Conservation (phyloP, 2,113 vertebrate species). For the Rhea americana region DNA sequence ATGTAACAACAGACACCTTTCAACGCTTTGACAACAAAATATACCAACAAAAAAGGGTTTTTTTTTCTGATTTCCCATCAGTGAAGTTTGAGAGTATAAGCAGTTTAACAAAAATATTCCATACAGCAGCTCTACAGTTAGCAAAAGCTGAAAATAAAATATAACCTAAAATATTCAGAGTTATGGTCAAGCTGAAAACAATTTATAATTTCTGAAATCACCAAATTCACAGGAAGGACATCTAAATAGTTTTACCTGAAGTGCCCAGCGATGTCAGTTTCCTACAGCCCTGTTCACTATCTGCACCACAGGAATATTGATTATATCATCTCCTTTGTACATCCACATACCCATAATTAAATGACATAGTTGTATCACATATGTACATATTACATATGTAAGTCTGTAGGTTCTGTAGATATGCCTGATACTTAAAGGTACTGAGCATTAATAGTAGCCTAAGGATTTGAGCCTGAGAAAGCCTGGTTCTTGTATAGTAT, state of each 20-base stretch:
- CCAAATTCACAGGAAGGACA: background rate
- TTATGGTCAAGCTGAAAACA: background rate
- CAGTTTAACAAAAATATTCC: background rate
- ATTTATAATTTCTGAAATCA: background rate
- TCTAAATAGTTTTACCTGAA: background rate
- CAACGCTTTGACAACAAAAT: background rate
- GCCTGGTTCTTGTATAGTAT: background rate
- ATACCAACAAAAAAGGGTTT: background rate
- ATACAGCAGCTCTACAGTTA: background rate
- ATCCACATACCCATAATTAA: background rate
- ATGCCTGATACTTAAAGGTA: background rate
- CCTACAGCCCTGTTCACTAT: background rate
- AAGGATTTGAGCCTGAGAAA: background rate
- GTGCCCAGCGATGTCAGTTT: background rate
- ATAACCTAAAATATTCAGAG: background rate
- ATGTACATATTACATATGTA: background rate
- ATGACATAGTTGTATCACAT: no score
- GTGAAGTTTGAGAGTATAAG: background rate
- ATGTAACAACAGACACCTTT: background rate
- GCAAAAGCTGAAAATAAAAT: background rate
- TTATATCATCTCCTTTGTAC: background rate
- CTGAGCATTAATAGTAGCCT: background rate
- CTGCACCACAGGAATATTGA: rapidly evolving
- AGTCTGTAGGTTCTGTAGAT: background rate
- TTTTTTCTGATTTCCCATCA: background rate